Conservation (phyloP, 2,888 invertebrate species). For the Orthosia gothica region DNA sequence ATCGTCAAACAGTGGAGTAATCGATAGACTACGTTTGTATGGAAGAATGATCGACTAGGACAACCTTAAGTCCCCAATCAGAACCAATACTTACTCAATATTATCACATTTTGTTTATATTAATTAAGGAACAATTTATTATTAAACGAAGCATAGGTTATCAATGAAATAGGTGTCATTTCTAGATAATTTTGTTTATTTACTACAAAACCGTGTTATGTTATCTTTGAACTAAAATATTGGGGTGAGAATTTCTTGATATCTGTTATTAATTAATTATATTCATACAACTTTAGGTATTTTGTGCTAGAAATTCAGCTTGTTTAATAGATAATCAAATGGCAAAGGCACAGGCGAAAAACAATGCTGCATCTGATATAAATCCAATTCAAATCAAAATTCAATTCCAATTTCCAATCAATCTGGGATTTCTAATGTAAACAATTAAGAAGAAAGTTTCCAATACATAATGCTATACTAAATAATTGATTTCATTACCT, state of each 20-base stretch:
- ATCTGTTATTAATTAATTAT: constrained; percentile 27
- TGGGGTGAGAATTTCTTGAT: constrained; percentile 63
- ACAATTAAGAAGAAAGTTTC: too few species aligned
- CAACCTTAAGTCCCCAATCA: background rate
- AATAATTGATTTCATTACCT: too few species aligned
- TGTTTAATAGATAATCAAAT: background rate
- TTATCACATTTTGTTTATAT: background rate
- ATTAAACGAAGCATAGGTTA: constrained; percentile 31
- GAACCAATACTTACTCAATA: background rate
- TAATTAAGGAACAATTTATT: constrained; percentile 14
- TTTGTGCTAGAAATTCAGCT: background rate
- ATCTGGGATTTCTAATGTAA: too few species aligned
- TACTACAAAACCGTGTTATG: constrained; percentile 57
- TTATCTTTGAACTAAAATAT: constrained; percentile 53
- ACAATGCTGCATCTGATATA: too few species aligned
- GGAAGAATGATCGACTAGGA: too few species aligned
- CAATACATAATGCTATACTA: too few species aligned
- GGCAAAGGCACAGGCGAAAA: too few species aligned
- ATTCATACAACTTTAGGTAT: background rate
- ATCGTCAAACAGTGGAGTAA: too few species aligned
- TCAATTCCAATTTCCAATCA: background rate
- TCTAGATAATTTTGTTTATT: constrained; percentile 52
- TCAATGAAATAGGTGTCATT: constrained; percentile 43
- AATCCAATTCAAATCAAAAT: too few species aligned
- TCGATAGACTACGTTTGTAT: too few species aligned